Conservation (phyloP, 2,797 vertebrate genomes). For the Prionace glauca region DNA sequence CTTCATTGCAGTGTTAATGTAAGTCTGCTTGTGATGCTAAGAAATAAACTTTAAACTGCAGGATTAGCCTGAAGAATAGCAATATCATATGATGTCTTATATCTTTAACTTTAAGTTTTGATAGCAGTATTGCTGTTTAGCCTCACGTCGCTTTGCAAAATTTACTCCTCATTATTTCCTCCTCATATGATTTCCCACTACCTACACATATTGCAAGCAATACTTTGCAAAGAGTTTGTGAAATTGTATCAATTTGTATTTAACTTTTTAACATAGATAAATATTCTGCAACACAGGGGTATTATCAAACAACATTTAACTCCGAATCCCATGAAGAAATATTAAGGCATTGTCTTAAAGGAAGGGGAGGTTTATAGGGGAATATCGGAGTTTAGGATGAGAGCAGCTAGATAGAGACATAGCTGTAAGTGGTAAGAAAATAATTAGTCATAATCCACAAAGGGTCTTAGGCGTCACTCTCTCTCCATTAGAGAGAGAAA, state of each 20-base stretch:
- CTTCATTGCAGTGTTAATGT: no score
- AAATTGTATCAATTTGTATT: neutral
- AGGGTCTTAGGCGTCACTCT: no score
- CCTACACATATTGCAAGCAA: neutral
- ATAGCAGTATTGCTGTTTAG: neutral
- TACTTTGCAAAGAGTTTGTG: neutral
- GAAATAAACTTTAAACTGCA: no score
- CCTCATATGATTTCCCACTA: neutral
- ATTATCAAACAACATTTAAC: neutral
- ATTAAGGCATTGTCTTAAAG: neutral
- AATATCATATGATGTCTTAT: no score
- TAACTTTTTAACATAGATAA: no score
- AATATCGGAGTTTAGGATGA: neutral
- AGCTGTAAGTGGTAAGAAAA: neutral
- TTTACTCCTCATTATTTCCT: neutral
- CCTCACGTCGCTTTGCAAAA: neutral
- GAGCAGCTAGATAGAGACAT: neutral
- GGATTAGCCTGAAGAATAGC: no score
- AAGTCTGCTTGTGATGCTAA: no score
- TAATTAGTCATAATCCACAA: neutral
- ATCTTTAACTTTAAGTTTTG: neutral
- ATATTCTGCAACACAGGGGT: neutral
- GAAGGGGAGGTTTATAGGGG: neutral
- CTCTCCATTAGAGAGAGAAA: neutral
- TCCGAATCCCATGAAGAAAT: neutral